phyloP scores from a whole-genome alignment of 2,888 invertebrate genomes.

The Andrena minutula region DNA sequence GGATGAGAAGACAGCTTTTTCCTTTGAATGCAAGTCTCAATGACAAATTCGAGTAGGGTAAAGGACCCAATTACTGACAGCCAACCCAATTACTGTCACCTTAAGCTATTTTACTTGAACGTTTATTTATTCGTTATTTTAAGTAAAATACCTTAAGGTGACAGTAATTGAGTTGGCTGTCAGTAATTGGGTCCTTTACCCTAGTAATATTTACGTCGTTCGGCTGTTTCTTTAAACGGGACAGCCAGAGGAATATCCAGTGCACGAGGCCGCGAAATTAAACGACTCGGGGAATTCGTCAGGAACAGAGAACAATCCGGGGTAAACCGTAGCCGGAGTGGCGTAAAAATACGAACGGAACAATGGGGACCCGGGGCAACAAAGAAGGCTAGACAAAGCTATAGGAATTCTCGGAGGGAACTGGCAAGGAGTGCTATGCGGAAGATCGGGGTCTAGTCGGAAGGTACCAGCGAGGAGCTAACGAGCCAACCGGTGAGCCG shows the following conservation, averaged over 20 bases:
- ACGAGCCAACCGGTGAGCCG: background rate
- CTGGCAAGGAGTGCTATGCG: background rate
- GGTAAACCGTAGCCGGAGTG: background rate
- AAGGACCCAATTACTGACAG: too few relatives aligned
- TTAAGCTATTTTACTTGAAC: too few relatives aligned
- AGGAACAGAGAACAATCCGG: slow-evolving; percentile 34
- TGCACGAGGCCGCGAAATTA: slow-evolving; percentile 41
- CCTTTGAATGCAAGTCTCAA: too few relatives aligned
- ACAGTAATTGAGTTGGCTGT: too few relatives aligned
- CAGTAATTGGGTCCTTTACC: too few relatives aligned
- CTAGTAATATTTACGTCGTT: too few relatives aligned
- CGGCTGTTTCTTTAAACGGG: too few relatives aligned
- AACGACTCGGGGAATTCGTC: slow-evolving; percentile 44
- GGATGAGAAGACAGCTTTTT: too few relatives aligned
- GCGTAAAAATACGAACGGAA: slow-evolving; percentile 23
- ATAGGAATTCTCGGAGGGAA: slow-evolving; percentile 5
- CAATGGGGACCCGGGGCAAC: slow-evolving; percentile 36
- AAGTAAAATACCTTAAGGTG: too few relatives aligned
- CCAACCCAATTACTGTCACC: too few relatives aligned
- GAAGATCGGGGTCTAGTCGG: slow-evolving; percentile 14
- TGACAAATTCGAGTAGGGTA: too few relatives aligned
- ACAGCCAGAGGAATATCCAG: slow-evolving; percentile 7
- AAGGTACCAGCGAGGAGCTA: background rate
- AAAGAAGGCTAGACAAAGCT: slow-evolving; percentile 48
- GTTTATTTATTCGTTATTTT: too few relatives aligned